phyloP scores from a whole-genome alignment of 2,113 vertebrate species.

The Chaetodon trifascialis region DNA sequence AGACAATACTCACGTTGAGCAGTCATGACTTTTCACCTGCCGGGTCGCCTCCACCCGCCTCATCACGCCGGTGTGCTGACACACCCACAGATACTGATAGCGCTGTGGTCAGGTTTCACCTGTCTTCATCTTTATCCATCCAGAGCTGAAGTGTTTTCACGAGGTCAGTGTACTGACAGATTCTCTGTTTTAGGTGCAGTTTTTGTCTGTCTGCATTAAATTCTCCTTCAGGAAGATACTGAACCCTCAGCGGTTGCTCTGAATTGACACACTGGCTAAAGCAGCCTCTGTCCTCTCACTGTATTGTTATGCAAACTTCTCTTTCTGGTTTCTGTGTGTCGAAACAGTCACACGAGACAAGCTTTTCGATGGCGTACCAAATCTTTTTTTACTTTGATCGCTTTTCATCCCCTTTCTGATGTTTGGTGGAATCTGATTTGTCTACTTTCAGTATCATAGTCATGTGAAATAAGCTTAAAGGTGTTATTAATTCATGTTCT shows the following conservation, averaged over 20 bases:
- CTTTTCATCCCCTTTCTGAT: too few relatives aligned
- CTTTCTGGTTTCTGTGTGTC: neutral
- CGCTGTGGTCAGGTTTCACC: neutral
- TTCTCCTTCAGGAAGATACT: neutral
- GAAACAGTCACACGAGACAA: neutral
- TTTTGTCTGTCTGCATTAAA: neutral
- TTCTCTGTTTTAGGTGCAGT: neutral
- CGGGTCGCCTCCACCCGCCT: neutral
- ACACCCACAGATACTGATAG: conserved; percentile 16
- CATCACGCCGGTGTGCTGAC: neutral
- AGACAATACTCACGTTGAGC: neutral
- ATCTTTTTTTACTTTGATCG: neutral
- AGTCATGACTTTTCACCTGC: conserved; percentile 22
- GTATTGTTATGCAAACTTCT: neutral
- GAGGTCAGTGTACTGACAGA: neutral
- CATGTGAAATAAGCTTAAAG: neutral
- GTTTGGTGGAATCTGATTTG: neutral
- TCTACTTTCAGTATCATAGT: neutral
- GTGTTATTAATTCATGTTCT: neutral
- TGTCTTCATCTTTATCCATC: neutral
- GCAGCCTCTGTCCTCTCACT: neutral
- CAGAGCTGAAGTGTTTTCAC: neutral
- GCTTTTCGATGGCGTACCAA: neutral
- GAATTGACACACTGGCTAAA: neutral
- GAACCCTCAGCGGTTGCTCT: neutral